Evolutionary conservation across 2,797 vertebrate species (phyloP), one percentile per base, ranked within the genome.

Genomic region (Sebastes kiyomatsui): DNA sequence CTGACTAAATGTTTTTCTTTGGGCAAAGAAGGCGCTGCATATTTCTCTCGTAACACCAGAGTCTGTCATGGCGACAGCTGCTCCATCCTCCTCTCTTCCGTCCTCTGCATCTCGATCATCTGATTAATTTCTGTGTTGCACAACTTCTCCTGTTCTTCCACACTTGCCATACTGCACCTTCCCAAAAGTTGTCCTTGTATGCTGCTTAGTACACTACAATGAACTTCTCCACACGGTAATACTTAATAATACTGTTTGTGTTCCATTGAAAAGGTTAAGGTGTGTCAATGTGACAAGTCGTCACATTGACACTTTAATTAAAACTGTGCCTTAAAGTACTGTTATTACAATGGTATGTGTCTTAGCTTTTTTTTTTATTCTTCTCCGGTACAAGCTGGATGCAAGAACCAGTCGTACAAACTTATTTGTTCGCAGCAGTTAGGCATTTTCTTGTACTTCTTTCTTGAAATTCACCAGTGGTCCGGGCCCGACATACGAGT

Each of bases 1-100:
- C 75, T 58, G 75, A 88, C 82, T 88, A 87, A 88, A 89, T 87
- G 84, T 75, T 90, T 23, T 84, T 85, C 89, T 88, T 38, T 59
- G 46, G 90, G 92, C 83, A 30, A 54, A 70, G 66, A 56, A 79
- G 52, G 61, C 8, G 18, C 23, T 65, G 75, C 55, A n/a, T 49
- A 85, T 86, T 80, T 75, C 27, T 84, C 35, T 75, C 60, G 32
- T 55, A 69, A 68, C 46, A 75, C 33, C 60, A 80, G 18, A 67
- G 55, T 67, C 59, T 81, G 35, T 83, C 79, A 72, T 64, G 27
- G 70, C 1, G 25, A 82, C 86, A 82, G 67, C 83, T 84, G 56
- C 52, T 81, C 58, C 52, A 13, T 80, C 62, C 71, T 77, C 62
- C 66, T 65, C 70, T 35, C 55, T 67, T 33, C 55, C 23, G 7